Conservation (phyloP, 2,797 vertebrate species). For the Aotus griseimembra region DNA sequence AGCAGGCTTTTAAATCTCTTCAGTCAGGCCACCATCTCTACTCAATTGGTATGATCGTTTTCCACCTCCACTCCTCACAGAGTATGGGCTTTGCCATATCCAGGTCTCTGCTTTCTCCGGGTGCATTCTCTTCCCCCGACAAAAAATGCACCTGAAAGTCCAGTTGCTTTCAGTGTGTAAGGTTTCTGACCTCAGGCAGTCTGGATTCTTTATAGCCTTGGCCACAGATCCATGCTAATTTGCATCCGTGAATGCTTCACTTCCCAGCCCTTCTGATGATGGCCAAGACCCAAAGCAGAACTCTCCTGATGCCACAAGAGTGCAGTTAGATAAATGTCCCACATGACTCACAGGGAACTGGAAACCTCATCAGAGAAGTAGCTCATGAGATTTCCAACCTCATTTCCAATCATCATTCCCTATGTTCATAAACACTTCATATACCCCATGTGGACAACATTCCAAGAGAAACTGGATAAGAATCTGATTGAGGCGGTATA, state of each 20-base stretch:
- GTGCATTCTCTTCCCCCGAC: neutral
- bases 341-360: constrained; percentile 61
- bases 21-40: neutral
- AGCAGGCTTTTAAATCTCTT: constrained; percentile 13
- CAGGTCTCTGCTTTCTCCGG: neutral
- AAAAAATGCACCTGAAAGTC: constrained; percentile 5
- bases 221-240: constrained; percentile 31
- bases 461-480: constrained; percentile 75
- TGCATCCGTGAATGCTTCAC: constrained; percentile 52
- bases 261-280: constrained; percentile 52
- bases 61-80: neutral
- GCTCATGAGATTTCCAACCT: constrained; percentile 70
- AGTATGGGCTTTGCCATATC: neutral
- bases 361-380: constrained; percentile 78
- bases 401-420: constrained; percentile 74
- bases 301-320: constrained; percentile 30
- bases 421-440: constrained; percentile 79
- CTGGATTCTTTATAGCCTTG: constrained; percentile 55
- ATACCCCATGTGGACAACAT: constrained; percentile 57
- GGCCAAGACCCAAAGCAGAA: constrained; percentile 52
- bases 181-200: constrained; percentile 40
- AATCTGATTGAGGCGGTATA: constrained; percentile 62
- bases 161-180: neutral
- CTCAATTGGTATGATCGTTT: neutral
- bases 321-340: constrained; percentile 52